Evolutionary conservation across 2,797 vertebrate genomes (phyloP).

Genomic region (Pangasius mekongensis): DNA sequence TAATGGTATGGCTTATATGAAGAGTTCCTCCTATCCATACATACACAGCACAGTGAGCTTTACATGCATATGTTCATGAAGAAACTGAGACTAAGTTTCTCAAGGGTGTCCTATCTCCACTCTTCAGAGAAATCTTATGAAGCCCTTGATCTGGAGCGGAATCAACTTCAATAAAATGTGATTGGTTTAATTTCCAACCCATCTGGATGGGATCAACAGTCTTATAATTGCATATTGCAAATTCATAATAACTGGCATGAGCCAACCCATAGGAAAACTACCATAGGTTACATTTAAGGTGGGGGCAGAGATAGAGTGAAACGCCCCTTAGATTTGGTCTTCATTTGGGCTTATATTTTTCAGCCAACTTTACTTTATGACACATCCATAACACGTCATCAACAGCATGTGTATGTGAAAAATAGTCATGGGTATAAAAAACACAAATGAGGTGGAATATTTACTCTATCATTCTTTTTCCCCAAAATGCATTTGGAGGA

Average conservation of each 20-base stretch:
- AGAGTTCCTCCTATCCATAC: not conserved
- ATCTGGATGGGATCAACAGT: constrained; percentile 17
- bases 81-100: not conserved
- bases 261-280: not conserved
- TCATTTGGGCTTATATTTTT: not conserved
- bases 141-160: not conserved
- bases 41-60: not conserved
- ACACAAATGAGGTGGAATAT: not conserved
- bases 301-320: not conserved
- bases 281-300: not conserved
- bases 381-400: not conserved
- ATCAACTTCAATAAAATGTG: not conserved
- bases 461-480: not conserved
- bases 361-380: not conserved
- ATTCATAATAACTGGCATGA: not conserved
- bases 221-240: not conserved
- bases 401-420: not conserved
- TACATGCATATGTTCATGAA: not conserved
- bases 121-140: not conserved
- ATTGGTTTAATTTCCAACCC: not conserved
- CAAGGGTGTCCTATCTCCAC: not conserved
- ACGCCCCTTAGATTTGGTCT: not conserved
- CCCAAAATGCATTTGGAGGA: not conserved
- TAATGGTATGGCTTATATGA: not conserved
- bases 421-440: not conserved